Conservation (phyloP, 92 coral and sea anemone genomes). For the Palythoa heliodiscus region DNA sequence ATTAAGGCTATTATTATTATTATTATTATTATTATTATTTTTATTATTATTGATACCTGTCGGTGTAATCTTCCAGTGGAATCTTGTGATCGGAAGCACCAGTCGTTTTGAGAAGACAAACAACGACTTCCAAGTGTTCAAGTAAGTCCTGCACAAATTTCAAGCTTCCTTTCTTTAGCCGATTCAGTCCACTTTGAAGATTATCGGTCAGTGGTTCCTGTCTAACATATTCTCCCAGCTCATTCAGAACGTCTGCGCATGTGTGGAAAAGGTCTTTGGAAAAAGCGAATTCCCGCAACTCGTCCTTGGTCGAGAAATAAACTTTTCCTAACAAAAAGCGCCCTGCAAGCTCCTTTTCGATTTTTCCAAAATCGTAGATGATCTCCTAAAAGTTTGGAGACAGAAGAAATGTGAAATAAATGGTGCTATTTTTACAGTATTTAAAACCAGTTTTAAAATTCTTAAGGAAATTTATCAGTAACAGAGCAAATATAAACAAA, state of each 20-base stretch:
- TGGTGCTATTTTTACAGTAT: no score
- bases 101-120: slow-evolving; percentile 60
- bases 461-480: no score
- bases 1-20: no score
- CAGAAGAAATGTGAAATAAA: no score
- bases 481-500: no score
- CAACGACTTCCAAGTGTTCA: slow-evolving; percentile 67
- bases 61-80: slow-evolving; percentile 58
- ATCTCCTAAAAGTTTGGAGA: slow-evolving; percentile 34
- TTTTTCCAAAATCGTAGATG: slow-evolving; percentile 61
- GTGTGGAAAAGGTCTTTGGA: slow-evolving; percentile 77
- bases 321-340: slow-evolving; percentile 57
- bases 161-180: slow-evolving; percentile 54
- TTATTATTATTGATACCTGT: no score
- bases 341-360: slow-evolving; percentile 65
- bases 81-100: slow-evolving; percentile 43
- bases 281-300: slow-evolving; percentile 58
- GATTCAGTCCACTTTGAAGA: slow-evolving; percentile 54
- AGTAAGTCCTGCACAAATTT: slow-evolving; percentile 62
- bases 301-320: slow-evolving; percentile 52
- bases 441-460: no score
- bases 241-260: slow-evolving; percentile 59
- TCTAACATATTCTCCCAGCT: slow-evolving; percentile 46
- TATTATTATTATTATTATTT: no score
- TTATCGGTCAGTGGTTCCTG: slow-evolving; percentile 63